Evolutionary conservation across 1,140 invertebrate species (phyloP).

Genomic region (Scaptodrosophila lebanonensis): DNA sequence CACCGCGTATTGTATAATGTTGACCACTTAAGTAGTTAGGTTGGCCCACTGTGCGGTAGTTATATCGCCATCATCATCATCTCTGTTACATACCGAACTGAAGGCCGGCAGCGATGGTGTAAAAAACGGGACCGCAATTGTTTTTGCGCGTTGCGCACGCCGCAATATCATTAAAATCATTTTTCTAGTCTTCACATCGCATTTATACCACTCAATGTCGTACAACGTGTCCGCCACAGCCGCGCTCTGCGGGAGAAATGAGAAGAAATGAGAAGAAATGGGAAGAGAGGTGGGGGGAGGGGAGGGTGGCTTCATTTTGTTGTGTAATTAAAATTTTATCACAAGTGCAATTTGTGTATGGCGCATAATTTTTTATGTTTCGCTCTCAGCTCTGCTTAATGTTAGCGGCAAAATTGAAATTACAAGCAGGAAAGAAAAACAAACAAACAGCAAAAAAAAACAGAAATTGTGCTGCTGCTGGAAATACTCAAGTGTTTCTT

Average conservation of each 20-base stretch:
- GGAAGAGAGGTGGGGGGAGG: background rate
- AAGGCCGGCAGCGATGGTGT: slow-evolving; percentile 68
- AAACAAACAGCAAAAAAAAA: background rate
- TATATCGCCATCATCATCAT: slow-evolving; percentile 14
- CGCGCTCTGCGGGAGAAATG: slow-evolving; percentile 42
- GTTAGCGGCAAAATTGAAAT: slow-evolving; percentile 59
- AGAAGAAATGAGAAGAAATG: background rate
- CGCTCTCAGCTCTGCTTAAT: slow-evolving; percentile 25
- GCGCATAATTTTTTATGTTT: slow-evolving; percentile 60
- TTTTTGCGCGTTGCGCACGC: slow-evolving; percentile 65
- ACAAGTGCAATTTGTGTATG: slow-evolving; percentile 62
- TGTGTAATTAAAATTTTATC: slow-evolving; percentile 70
- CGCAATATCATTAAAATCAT: slow-evolving; percentile 75
- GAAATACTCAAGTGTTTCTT: background rate
- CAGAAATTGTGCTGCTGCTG: background rate
- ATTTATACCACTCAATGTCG: slow-evolving; percentile 74
- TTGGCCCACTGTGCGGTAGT: background rate
- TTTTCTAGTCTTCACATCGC: slow-evolving; percentile 70
- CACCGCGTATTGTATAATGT: no score
- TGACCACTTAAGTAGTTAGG: background rate
- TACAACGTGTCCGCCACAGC: slow-evolving; percentile 61
- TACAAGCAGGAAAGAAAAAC: slow-evolving; percentile 35
- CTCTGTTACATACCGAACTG: slow-evolving; percentile 52
- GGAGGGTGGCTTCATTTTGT: slow-evolving; percentile 31
- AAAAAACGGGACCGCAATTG: slow-evolving; percentile 74